A percentile compares a stretch with the other conserved stretches of the same genome.
Evolutionary conservation across 2,797 vertebrate genomes (phyloP).

Genomic region (Smutsia gigantea): DNA sequence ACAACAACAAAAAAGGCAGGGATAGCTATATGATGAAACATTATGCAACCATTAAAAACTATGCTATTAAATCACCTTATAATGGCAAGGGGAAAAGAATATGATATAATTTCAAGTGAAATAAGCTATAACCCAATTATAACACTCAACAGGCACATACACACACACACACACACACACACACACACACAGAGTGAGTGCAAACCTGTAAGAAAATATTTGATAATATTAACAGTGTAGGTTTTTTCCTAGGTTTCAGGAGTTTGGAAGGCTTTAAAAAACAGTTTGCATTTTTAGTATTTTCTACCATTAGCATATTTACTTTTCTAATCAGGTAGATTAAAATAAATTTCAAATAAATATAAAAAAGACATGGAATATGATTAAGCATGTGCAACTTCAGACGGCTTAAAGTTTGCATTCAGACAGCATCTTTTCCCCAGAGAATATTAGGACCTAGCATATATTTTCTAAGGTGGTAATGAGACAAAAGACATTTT

Average conservation of each 20-base stretch:
- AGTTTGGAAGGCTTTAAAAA: not conserved
- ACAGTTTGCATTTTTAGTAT: not conserved
- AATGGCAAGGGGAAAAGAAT: not conserved
- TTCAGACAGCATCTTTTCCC: not conserved
- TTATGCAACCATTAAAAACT: not conserved
- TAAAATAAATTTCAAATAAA: not conserved
- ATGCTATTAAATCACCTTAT: not conserved
- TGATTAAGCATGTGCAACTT: not conserved
- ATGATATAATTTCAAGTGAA: slow-evolving; percentile 24
- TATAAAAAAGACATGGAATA: not conserved
- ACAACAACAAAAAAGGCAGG: not conserved
- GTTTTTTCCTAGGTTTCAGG: not conserved
- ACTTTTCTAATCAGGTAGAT: slow-evolving; percentile 8
- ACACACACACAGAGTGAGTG: not conserved
- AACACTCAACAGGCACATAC: not conserved
- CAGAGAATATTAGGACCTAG: not conserved
- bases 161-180: not conserved
- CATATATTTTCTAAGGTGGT: not conserved
- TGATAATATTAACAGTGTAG: not conserved
- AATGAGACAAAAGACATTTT: slow-evolving; percentile 37
- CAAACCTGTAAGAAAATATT: not conserved
- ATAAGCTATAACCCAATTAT: not conserved
- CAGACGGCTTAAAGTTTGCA: not conserved
- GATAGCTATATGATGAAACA: not conserved
- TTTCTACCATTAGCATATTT: not conserved